These are phyloP conservation scores for Temnothorax curvispinosus DNA, from an alignment of 1,140 invertebrate species.

Conservation along the genomic window DNA sequence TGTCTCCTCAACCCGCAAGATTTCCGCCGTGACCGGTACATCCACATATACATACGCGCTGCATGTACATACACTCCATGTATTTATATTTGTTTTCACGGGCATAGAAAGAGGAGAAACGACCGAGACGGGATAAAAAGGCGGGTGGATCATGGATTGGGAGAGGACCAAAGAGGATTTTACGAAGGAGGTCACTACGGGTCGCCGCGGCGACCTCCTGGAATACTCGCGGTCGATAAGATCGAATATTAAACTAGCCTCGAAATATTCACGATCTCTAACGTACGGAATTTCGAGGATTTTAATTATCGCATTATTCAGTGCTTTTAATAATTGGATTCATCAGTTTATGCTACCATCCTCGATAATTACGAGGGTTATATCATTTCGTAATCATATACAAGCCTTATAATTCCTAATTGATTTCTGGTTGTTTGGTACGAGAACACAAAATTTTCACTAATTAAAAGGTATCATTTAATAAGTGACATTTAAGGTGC, in stretches of 20 bases:
- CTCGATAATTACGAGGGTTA: not conserved
- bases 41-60: not conserved
- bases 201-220: conserved; percentile 35
- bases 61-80: conserved; percentile 32
- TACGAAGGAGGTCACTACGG: conserved; percentile 54
- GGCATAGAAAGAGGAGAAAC: not conserved
- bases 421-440: not conserved
- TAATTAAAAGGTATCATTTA: conserved; percentile 22
- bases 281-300: not conserved
- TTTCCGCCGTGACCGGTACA: conserved; percentile 17
- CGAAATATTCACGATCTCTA: conserved; percentile 18
- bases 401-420: not conserved
- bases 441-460: not conserved
- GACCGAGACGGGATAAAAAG: not conserved
- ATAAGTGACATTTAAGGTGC: not conserved
- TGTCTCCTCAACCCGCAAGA: not conserved
- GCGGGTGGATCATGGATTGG: not conserved
- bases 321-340: conserved; percentile 34
- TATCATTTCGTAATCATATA: not conserved
- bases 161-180: not conserved
- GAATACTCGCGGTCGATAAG: not conserved
- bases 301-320: not conserved
- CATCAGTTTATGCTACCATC: not conserved
- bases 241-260: conserved; percentile 40
- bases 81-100: conserved; percentile 65